phyloP scores from a whole-genome alignment of 2,113 vertebrate genomes.

The Labeo rohita region DNA sequence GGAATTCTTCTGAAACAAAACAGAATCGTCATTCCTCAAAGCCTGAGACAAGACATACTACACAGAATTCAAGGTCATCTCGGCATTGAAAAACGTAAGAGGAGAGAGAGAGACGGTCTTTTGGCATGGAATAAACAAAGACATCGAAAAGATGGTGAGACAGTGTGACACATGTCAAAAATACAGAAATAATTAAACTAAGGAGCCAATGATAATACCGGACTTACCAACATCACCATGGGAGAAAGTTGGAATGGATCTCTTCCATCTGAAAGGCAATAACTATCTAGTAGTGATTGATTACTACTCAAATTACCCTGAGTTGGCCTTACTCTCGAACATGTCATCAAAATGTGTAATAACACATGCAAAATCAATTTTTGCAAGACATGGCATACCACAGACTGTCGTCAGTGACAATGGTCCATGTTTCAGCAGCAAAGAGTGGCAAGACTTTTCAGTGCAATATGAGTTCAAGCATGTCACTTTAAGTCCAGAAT shows the following conservation, averaged over 20 bases:
- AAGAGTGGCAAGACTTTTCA: conserved; percentile 45
- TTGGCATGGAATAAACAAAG: no score
- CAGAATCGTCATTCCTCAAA: no score
- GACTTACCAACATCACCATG: conserved; percentile 34
- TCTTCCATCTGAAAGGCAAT: conserved; percentile 47
- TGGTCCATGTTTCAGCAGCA: conserved; percentile 49
- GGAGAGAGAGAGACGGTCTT: no score
- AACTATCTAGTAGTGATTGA: conserved; percentile 46
- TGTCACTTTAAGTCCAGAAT: conserved; percentile 41
- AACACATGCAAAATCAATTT: no score
- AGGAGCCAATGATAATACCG: conserved; percentile 31
- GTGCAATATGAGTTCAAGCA: conserved; percentile 41
- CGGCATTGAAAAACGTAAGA: no score
- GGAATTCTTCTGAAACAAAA: no score
- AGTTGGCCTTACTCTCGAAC: conserved; percentile 32
- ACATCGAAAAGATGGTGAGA: no score
- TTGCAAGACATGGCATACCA: conserved; percentile 44
- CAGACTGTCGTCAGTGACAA: conserved; percentile 42
- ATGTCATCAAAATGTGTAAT: conserved; percentile 14
- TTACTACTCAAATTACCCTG: conserved; percentile 27
- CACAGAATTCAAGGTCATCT: no score
- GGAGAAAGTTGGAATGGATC: not conserved
- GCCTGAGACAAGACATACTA: no score
- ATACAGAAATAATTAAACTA: conserved; percentile 30
- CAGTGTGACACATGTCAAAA: not conserved